Evolutionary conservation across 1,140 invertebrate genomes (phyloP).

Genomic region (Physella acuta): DNA sequence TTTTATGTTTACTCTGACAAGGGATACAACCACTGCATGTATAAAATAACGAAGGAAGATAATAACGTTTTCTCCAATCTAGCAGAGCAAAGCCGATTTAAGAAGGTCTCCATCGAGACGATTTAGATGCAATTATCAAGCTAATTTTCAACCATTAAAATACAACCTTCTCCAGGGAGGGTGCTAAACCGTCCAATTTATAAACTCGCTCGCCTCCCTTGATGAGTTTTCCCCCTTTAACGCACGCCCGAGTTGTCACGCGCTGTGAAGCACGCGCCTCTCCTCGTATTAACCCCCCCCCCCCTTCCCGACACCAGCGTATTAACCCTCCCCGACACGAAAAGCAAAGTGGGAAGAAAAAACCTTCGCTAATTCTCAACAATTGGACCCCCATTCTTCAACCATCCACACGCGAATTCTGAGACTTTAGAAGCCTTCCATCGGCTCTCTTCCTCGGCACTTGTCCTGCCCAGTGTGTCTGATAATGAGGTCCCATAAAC

Average conservation of each 20-base stretch:
- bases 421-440: not conserved
- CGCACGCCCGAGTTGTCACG: not conserved
- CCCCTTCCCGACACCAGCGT: no score
- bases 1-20: no score
- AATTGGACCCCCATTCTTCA: slow-evolving; percentile 2
- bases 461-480: not conserved
- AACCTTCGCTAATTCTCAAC: not conserved
- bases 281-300: slow-evolving; percentile 1
- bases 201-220: not conserved
- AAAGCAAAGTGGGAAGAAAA: not conserved
- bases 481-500: not conserved
- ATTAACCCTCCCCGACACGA: slow-evolving; percentile 8
- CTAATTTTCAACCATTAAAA: slow-evolving; percentile 9
- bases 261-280: not conserved
- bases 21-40: no score
- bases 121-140: slow-evolving; percentile 9
- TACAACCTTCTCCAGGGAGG: not conserved
- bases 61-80: no score
- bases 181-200: not conserved
- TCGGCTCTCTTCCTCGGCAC: not conserved
- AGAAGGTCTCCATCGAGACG: no score
- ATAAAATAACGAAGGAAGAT: no score
- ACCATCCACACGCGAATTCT: not conserved
- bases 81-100: no score
- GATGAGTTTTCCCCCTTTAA: not conserved